phyloP scores from a whole-genome alignment of 1,140 invertebrate species.

The Lerema accius region DNA sequence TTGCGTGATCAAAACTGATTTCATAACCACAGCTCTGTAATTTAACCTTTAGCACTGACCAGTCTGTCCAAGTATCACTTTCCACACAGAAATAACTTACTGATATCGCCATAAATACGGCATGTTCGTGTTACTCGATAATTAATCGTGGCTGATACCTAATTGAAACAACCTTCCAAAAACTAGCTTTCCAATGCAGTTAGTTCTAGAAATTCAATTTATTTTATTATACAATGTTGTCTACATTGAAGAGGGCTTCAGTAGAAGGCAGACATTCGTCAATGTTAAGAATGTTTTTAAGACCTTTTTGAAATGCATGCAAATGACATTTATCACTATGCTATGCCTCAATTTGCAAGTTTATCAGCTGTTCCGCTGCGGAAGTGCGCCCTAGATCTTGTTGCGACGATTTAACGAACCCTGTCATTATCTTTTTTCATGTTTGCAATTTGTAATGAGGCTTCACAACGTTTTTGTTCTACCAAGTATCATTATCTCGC shows the following conservation, averaged over 20 bases:
- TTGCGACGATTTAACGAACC: slow-evolving; percentile 6
- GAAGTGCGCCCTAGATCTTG: slow-evolving; percentile 62
- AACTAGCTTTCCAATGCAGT: slow-evolving; percentile 24
- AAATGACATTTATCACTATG: slow-evolving; percentile 30
- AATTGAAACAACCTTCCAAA: slow-evolving; percentile 46
- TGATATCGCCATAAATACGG: slow-evolving; percentile 12
- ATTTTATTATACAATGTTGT: no score
- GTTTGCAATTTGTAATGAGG: slow-evolving; percentile 28
- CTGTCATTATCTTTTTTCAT: slow-evolving; percentile 48
- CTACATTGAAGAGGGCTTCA: no score
- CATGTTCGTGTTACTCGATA: slow-evolving; percentile 45
- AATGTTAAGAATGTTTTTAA: no score
- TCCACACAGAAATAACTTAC: slow-evolving; percentile 38
- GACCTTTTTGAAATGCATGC: slow-evolving; percentile 3
- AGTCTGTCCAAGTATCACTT: slow-evolving; percentile 42
- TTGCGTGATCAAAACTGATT: slow-evolving; percentile 52
- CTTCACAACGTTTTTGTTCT: slow-evolving; percentile 28
- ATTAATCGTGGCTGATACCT: slow-evolving; percentile 24
- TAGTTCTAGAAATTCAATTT: no score
- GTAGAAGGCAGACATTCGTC: no score
- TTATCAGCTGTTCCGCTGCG: slow-evolving; percentile 62
- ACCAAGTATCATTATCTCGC: not conserved
- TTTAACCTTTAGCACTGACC: slow-evolving; percentile 22
- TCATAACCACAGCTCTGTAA: slow-evolving; percentile 45
- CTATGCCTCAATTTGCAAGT: slow-evolving; percentile 55